Percentiles rank a stretch among this genome's conserved stretches.
Conservation (phyloP, 2,888 invertebrate species). For the Lutraria lutraria region DNA sequence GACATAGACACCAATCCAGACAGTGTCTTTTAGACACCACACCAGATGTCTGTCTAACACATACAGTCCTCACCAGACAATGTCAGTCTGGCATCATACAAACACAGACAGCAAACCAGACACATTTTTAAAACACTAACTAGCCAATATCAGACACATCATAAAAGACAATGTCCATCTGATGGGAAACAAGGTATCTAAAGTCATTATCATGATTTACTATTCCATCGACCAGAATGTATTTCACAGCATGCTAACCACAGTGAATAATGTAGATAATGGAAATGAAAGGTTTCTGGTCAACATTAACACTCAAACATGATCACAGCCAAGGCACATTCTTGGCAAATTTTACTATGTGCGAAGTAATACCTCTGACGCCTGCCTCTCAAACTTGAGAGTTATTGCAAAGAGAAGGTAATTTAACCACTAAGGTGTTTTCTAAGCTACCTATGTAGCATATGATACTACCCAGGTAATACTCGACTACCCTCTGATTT, state of each 20-base stretch:
- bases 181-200: background rate
- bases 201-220: background rate
- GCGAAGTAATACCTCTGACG: background rate
- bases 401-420: background rate
- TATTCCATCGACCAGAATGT: background rate
- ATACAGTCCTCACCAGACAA: background rate
- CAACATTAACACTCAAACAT: slow-evolving; percentile 15
- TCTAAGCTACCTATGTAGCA: slow-evolving; percentile 13
- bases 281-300: slow-evolving; percentile 1
- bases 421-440: background rate
- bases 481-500: background rate
- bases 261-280: background rate
- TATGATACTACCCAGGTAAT: background rate
- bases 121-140: background rate
- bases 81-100: background rate
- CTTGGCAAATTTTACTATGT: background rate
- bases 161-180: background rate
- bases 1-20: slow-evolving; percentile 8
- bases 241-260: background rate
- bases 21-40: background rate
- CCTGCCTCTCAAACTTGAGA: background rate
- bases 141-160: background rate
- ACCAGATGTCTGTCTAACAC: background rate
- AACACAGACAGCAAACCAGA: background rate
- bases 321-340: background rate